Evolutionary conservation across 1,140 invertebrate genomes (phyloP), one percentile per base, ranked within the genome.

Genomic region (Drosophila neocordata): DNA sequence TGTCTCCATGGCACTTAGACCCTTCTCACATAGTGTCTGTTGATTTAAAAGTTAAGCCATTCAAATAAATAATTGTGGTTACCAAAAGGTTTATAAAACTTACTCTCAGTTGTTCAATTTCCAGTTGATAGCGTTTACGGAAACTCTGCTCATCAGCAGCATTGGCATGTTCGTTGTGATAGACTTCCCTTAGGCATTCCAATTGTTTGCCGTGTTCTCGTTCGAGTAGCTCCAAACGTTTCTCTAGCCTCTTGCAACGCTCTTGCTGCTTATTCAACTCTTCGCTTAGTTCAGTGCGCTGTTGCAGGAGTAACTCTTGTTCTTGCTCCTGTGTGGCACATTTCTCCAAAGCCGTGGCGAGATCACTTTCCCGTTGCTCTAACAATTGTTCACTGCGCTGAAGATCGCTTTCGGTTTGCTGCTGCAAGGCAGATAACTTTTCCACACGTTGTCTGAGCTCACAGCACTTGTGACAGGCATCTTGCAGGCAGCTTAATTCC

Each of bases 1-100:
- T 83, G 95, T 96, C 91, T 98, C 97, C 96, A 97, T 97, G 5
- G 96, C 95, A 66, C 95, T 91, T 62, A 98, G 92, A 6, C 97
- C 97, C 87, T 97, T 97, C 89, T 97, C 96, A 92, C 97, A 98
- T 15, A 98, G 92, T 34, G 94, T 94, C 93, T 95, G 53, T 11
- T 66, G 59, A n/a, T 2, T 6, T 5, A 18, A 62, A 20, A 24
- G 4, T 20, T n/a, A 13, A 15, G 0, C 24, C 24, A 24, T 2
- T 24, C 4, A 24, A 4, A 24, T 24, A 24, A 2, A 2, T 24
- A 24, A 1, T 24, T 24, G 4, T 24, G 4, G 24, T 4, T 24
- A 24, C 24, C 24, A 24, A 2, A 1, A 2, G 4, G 24, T 2
- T 48, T n/a, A 20, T 1, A 2, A 22, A 31, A 81, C 92, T 83